phyloP scores from a whole-genome alignment of 2,797 vertebrate species.

The Rhinatrema bivittatum region DNA sequence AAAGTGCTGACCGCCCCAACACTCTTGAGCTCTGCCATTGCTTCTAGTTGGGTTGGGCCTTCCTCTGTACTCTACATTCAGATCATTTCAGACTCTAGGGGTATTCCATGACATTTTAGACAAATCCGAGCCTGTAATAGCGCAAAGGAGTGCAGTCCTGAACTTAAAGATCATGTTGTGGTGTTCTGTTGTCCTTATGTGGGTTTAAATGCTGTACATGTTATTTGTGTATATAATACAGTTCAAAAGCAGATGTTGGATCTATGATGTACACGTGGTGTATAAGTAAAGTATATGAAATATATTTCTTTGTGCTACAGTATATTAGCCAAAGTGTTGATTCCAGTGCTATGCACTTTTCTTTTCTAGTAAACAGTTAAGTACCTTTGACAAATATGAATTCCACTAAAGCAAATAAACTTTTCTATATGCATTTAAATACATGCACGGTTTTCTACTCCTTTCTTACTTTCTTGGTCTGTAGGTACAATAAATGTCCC shows the following conservation, averaged over 20 bases:
- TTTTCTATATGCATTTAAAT: conserved; percentile 6
- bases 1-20: conserved; percentile 61
- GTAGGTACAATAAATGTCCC: too few species aligned
- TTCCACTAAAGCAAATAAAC: conserved; percentile 34
- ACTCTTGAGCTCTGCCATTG: neutral
- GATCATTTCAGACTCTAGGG: neutral
- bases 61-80: neutral
- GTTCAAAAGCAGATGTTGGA: neutral
- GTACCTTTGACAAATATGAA: conserved; percentile 4
- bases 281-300: neutral
- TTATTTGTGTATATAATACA: conserved; percentile 4
- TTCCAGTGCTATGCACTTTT: conserved; percentile 25
- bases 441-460: neutral
- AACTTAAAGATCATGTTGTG: conserved; percentile 31
- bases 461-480: neutral
- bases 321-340: conserved; percentile 11
- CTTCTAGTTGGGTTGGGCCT: neutral
- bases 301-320: conserved; percentile 13
- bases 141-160: neutral
- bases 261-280: neutral
- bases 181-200: conserved; percentile 9
- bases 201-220: neutral
- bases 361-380: conserved; percentile 7
- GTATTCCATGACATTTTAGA: too few species aligned
- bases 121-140: conserved; percentile 8